Evolutionary conservation across 2,113 vertebrate species (phyloP), one percentile per base, ranked within the genome.

Genomic region (Paracanthobrama guichenoti): DNA sequence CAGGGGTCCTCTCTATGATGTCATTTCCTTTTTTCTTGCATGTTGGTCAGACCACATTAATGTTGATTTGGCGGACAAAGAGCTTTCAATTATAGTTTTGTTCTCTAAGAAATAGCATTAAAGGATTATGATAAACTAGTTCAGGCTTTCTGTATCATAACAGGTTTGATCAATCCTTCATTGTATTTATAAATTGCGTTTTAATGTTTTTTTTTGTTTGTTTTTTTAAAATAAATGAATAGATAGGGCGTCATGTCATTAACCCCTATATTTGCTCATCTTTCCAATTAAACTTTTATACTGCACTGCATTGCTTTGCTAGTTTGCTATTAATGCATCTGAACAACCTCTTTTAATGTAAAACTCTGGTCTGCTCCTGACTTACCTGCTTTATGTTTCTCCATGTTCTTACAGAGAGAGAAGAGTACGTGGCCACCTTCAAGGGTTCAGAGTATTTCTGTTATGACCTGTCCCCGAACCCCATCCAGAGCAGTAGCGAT

Each of bases 371-470:
- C 48, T 60, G 12, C 20, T 50, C 44, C 5, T 13, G 6, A 20
- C 22, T 81, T 13, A 81, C 64, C 9, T 42, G 46, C 6, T 14
- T 16, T 35, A 13, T 46, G 48, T 42, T 57, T 55, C 42, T 64
- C 24, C 16, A 4, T 87, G 11, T 85, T 69, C 53, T 85, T 86
- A 53, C 92, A 99, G 98, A 96, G 87, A 98, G 98, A 85, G 98
- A 99, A 95, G 98, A 99, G 90, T 97, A 97, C 10, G 97, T 99
- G 59, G 98, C 98, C 0, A 99, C 98, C 1, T 99, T 99, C 94
- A 99, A 99, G 88, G 98, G 98, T 92, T 99, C 98, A 4, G 98
- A 99, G 95, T 99, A 96, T 92, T 99, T 99, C 96, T 99, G 98
- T 95, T 99, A 99, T 46, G 98, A 99, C 94, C 93, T 99, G 86